These are phyloP conservation scores for Acleris holmiana DNA, from an alignment of 2,888 invertebrate species.

Conservation along the genomic window DNA sequence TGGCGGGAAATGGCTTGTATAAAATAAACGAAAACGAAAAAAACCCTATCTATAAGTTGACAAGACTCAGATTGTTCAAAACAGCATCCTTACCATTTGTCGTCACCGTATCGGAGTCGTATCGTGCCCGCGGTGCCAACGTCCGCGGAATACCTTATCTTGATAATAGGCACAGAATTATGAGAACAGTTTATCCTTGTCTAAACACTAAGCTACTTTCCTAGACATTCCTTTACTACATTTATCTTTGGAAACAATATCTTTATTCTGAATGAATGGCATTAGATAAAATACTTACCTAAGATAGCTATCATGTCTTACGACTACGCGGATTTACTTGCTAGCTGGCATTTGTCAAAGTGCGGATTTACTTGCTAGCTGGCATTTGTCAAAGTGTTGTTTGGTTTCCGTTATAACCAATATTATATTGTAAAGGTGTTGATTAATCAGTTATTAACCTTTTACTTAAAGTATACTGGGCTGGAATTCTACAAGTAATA, in stretches of 20 bases:
- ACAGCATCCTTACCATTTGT: not conserved
- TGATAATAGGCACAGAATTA: slow-evolving; percentile 23
- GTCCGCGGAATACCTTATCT: not conserved
- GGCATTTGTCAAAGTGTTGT: slow-evolving; percentile 8
- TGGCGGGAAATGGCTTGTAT: no score
- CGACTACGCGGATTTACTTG: not conserved
- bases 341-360: not conserved
- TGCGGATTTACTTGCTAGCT: not conserved
- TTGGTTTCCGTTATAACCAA: not conserved
- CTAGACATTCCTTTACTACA: slow-evolving; percentile 10
- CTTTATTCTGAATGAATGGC: slow-evolving; percentile 32
- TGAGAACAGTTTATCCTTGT: slow-evolving; percentile 27
- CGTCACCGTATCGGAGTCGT: not conserved
- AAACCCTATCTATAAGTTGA: no score
- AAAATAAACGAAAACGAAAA: no score
- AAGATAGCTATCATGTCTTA: slow-evolving; percentile 15
- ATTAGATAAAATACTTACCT: slow-evolving; percentile 19
- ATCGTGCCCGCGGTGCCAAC: not conserved
- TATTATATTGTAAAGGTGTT: not conserved
- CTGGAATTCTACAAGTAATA: no score
- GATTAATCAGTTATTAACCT: not conserved
- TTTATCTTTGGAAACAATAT: slow-evolving; percentile 29
- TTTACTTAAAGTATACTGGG: no score
- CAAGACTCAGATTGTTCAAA: no score
- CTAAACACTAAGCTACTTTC: slow-evolving; percentile 17